Percentiles rank a stretch among this genome's conserved stretches.
phyloP scores from a whole-genome alignment of 2,888 invertebrate species.

The Marronus borbonicus region DNA sequence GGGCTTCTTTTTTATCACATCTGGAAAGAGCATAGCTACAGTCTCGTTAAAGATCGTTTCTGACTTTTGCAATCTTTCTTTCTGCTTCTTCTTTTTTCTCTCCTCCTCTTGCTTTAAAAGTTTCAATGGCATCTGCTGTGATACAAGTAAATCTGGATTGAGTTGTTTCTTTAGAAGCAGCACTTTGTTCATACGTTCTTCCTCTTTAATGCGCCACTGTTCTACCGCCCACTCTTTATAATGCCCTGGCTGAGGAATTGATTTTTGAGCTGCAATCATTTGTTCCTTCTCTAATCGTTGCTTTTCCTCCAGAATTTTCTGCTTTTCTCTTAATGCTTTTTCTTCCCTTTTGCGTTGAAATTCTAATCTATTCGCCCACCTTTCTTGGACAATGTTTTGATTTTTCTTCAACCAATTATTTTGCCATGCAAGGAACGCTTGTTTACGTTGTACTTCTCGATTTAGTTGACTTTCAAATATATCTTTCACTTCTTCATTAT shows the following conservation, averaged over 20 bases:
- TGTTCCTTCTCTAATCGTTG: constrained; percentile 56
- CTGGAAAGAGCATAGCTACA: constrained; percentile 76
- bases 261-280: constrained; percentile 50
- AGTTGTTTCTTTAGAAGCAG: too few species aligned
- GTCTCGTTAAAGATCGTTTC: constrained; percentile 79
- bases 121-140: constrained; percentile 75
- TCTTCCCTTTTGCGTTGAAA: constrained; percentile 54
- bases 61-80: constrained; percentile 74
- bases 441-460: constrained; percentile 73
- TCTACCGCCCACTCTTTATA: constrained; percentile 65
- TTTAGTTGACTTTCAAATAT: constrained; percentile 71
- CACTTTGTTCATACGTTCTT: too few species aligned
- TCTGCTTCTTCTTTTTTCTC: constrained; percentile 74
- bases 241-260: constrained; percentile 57
- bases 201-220: too few species aligned
- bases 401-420: constrained; percentile 73
- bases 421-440: constrained; percentile 76
- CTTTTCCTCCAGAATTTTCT: constrained; percentile 47
- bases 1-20: constrained; percentile 72
- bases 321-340: constrained; percentile 53
- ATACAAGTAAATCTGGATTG: constrained; percentile 63
- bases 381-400: constrained; percentile 64
- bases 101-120: constrained; percentile 75
- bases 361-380: constrained; percentile 61
- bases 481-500: constrained; percentile 53